Percentiles rank a stretch among this genome's conserved stretches.
phyloP scores from a whole-genome alignment of 2,888 invertebrate genomes.

The Caenorhabditis sp. region DNA sequence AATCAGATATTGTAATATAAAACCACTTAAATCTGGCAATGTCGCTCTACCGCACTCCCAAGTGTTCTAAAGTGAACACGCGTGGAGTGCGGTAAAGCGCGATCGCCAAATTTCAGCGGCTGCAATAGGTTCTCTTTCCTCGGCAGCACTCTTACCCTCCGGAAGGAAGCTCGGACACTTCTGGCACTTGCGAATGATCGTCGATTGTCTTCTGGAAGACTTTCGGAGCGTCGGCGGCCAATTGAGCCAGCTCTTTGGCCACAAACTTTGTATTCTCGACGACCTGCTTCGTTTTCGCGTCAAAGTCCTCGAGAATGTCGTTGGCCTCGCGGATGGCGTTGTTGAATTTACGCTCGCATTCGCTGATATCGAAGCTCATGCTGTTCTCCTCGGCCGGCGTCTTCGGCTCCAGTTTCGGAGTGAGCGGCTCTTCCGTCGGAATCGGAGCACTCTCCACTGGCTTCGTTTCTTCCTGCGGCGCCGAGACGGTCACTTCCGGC shows the following conservation, averaged over 20 bases:
- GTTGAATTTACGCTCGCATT: slow-evolving; percentile 51
- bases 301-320: slow-evolving; percentile 48
- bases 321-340: slow-evolving; percentile 35
- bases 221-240: slow-evolving; percentile 26
- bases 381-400: slow-evolving; percentile 47
- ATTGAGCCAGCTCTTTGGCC: slow-evolving; percentile 37
- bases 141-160: slow-evolving; percentile 53
- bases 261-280: slow-evolving; percentile 42
- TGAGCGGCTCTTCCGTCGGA: neutral
- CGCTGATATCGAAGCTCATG: slow-evolving; percentile 54
- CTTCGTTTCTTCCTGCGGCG: neutral
- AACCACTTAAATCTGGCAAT: no score
- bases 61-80: no score
- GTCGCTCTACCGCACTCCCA: no score
- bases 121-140: no score
- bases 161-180: slow-evolving; percentile 41
- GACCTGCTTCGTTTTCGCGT: slow-evolving; percentile 42
- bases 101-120: no score
- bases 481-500: slow-evolving; percentile 33
- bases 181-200: slow-evolving; percentile 47
- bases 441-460: neutral
- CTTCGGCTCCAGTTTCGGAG: slow-evolving; percentile 5
- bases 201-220: slow-evolving; percentile 54
- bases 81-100: no score
- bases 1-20: neutral